Percentiles rank a stretch among this genome's conserved stretches.
Conservation (phyloP, 2,888 invertebrate species). For the Drosophila bunnanda region DNA sequence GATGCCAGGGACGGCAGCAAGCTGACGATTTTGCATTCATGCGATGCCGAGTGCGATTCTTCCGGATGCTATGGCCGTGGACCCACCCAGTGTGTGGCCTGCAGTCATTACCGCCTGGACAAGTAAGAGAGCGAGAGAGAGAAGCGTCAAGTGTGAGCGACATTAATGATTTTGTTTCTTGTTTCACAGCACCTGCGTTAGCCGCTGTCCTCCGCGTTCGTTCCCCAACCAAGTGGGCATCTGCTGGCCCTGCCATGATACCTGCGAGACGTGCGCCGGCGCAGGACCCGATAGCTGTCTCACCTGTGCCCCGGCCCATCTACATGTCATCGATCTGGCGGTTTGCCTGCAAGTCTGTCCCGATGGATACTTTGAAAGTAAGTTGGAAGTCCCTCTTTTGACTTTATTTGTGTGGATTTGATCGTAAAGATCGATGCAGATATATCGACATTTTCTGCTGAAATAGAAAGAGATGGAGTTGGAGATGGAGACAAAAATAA, state of each 20-base stretch:
- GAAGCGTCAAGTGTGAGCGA: no score
- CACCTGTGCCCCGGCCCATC: slow-evolving; percentile 93
- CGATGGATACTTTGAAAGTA: slow-evolving; percentile 94
- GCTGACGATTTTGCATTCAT: slow-evolving; percentile 80
- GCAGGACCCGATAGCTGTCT: slow-evolving; percentile 94
- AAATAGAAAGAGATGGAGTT: slow-evolving; percentile 9
- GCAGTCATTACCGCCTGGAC: slow-evolving; percentile 92
- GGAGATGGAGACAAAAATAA: no score
- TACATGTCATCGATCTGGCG: slow-evolving; percentile 92
- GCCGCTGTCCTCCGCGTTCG: slow-evolving; percentile 93
- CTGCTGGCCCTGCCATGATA: slow-evolving; percentile 95
- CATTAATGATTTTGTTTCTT: neutral
- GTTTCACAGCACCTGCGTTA: slow-evolving; percentile 90
- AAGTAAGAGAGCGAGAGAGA: slow-evolving; percentile 88
- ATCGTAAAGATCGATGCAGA: neutral
- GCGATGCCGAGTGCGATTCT: slow-evolving; percentile 93
- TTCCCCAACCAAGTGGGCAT: slow-evolving; percentile 92
- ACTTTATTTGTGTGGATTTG: neutral
- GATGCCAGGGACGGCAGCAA: slow-evolving; percentile 79
- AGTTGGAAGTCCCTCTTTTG: slow-evolving; percentile 54
- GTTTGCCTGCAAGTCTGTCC: slow-evolving; percentile 95
- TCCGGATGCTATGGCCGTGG: slow-evolving; percentile 95
- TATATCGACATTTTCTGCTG: neutral
- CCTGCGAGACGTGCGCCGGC: slow-evolving; percentile 95
- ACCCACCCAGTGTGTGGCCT: slow-evolving; percentile 93